Evolutionary conservation across 2,797 vertebrate genomes (phyloP).

Genomic region (Phyllotis vaccarum): DNA sequence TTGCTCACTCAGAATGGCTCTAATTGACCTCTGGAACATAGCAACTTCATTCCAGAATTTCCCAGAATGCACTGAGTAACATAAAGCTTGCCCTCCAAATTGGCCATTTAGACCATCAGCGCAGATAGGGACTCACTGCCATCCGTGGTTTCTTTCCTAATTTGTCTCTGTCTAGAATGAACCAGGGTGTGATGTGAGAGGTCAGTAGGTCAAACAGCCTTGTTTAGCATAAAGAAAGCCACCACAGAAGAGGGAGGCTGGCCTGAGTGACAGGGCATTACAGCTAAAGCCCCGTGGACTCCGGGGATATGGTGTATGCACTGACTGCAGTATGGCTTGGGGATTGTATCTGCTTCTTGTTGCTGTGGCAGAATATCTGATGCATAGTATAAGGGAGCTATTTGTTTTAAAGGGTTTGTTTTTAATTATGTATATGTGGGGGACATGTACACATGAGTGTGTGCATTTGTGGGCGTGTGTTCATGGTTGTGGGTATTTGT

Average conservation of each 20-base stretch:
- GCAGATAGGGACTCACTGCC: background rate
- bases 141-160: background rate
- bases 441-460: background rate
- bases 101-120: background rate
- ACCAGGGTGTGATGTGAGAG: background rate
- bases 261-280: too few species aligned
- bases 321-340: background rate
- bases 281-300: background rate
- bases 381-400: too few species aligned
- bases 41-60: background rate
- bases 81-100: background rate
- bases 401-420: background rate
- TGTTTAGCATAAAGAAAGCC: background rate
- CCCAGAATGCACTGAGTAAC: background rate
- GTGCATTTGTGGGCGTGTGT: too few species aligned
- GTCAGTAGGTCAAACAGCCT: background rate
- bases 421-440: background rate
- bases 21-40: background rate
- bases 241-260: background rate
- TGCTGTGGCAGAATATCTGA: background rate
- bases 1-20: background rate
- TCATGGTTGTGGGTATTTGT: background rate
- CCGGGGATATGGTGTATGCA: accelerated
- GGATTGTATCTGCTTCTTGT: background rate
- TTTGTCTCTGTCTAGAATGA: background rate